Base-by-base conservation (phyloP, 2,113 vertebrate species). In the Nothoprocta perdicaria region DNA sequence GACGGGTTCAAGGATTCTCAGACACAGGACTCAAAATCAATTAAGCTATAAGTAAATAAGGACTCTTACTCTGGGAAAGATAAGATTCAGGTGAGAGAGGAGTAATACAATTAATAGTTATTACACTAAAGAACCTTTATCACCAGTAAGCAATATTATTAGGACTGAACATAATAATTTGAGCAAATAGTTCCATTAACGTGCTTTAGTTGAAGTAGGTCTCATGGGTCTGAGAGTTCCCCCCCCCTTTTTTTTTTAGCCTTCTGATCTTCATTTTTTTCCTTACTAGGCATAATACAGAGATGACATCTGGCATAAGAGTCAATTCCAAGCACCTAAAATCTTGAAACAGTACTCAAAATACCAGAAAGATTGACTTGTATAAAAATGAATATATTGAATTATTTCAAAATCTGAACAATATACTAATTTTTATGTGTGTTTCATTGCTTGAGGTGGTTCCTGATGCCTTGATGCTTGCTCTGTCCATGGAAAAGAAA, bases 1-100 rank as follows among this genome's bases (percentile, higher is more conserved):
- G 68, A 83, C 86, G 57, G 52, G 57, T 89, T 95, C 85, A 88
- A 91, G 87, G 79, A 92, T 89, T 89, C 68, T 88, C 33, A 93
- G 62, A 46, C 27, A 77, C 11, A 38, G 52, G 72, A 77, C 81
- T 83, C 63, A 71, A 90, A 79, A 93, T 23, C 87, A 90, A 94
- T 84, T 82, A 92, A 92, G 52, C 41, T 80, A 78, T 71, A 95
- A 87, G 94, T 87, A 94, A 92, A 92, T 83, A 91, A 77, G 40
- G 15, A 82, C 46, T 63, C 58, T 88, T 86, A 86, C 26, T 71
- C 50, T 65, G 33, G 23, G 29, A 86, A 79, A 86, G 58, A 88
- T 53, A 93, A 90, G 58, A 80, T 95, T 89, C 75, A 82, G 67
- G 60, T 95, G 74, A 92, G 75, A 84, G 73, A 72, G 31, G 53